Evolutionary conservation across 2,888 invertebrate genomes (phyloP).

Genomic region (Maniola hyperantus): DNA sequence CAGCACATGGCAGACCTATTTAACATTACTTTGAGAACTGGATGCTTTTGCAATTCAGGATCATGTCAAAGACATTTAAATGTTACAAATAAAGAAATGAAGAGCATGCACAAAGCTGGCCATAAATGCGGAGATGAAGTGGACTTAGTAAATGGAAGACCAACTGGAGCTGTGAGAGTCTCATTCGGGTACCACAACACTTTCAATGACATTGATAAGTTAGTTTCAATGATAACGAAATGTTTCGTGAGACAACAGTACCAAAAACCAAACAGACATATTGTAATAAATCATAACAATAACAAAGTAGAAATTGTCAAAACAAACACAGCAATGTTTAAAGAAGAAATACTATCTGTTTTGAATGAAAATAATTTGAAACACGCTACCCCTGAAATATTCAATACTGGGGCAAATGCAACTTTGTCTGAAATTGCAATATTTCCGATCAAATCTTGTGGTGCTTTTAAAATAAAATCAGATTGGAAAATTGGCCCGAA

Average conservation of each 20-base stretch:
- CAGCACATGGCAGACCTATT: slow-evolving; percentile 94
- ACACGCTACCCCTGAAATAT: slow-evolving; percentile 37
- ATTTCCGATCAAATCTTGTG: slow-evolving; percentile 97
- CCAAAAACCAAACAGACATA: slow-evolving; percentile 58
- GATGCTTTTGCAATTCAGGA: slow-evolving; percentile 98
- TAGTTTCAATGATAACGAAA: slow-evolving; percentile 88
- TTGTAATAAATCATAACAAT: slow-evolving; percentile 41
- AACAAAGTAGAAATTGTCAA: slow-evolving; percentile 11
- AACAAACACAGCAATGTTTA: slow-evolving; percentile 17
- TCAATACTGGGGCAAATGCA: slow-evolving; percentile 47
- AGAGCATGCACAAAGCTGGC: slow-evolving; percentile 91
- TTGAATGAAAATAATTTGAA: slow-evolving; percentile 28
- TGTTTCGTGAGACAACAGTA: slow-evolving; percentile 85
- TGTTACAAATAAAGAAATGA: slow-evolving; percentile 86
- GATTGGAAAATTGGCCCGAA: slow-evolving; percentile 88
- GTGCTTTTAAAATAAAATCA: slow-evolving; percentile 85
- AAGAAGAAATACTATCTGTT: slow-evolving; percentile 26
- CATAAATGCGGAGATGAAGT: slow-evolving; percentile 95
- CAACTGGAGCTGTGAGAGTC: slow-evolving; percentile 95
- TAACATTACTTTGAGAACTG: slow-evolving; percentile 93
- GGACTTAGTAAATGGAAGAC: slow-evolving; percentile 92
- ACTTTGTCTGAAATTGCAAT: slow-evolving; percentile 73
- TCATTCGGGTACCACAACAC: slow-evolving; percentile 97
- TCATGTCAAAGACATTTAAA: slow-evolving; percentile 92
- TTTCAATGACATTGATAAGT: slow-evolving; percentile 85